Evolutionary conservation across 2,888 invertebrate genomes (phyloP).

Genomic region (Tenthredo mesomela): DNA sequence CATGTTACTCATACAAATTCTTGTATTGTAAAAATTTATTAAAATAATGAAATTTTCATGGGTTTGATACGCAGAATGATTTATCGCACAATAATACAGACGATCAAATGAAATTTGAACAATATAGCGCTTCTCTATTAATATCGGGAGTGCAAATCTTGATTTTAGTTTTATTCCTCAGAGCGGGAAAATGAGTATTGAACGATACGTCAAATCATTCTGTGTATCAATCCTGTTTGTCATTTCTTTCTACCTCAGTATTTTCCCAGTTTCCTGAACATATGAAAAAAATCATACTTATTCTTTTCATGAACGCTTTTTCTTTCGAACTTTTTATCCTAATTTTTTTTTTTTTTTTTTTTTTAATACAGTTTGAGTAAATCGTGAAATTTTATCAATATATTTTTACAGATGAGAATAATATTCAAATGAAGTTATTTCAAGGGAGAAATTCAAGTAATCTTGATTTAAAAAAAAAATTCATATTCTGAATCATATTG

Average conservation of each 20-base stretch:
- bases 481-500: background rate
- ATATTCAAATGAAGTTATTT: background rate
- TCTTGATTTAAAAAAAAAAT: background rate
- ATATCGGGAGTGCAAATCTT: no score
- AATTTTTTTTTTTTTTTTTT: background rate
- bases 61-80: slow-evolving; percentile 34
- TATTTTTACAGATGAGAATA: background rate
- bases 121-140: background rate
- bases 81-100: slow-evolving; percentile 13
- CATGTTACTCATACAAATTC: slow-evolving; percentile 25
- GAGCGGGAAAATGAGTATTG: background rate
- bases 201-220: slow-evolving; percentile 5
- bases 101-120: background rate
- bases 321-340: background rate
- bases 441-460: background rate
- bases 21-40: slow-evolving; percentile 46
- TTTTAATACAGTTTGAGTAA: background rate
- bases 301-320: background rate
- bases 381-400: background rate
- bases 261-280: slow-evolving; percentile 26
- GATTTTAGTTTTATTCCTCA: no score
- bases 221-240: slow-evolving; percentile 46
- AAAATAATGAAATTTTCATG: slow-evolving; percentile 23
- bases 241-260: slow-evolving; percentile 30
- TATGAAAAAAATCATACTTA: background rate